Conservation (phyloP, 1,140 invertebrate species). For the Ips nitidus region DNA sequence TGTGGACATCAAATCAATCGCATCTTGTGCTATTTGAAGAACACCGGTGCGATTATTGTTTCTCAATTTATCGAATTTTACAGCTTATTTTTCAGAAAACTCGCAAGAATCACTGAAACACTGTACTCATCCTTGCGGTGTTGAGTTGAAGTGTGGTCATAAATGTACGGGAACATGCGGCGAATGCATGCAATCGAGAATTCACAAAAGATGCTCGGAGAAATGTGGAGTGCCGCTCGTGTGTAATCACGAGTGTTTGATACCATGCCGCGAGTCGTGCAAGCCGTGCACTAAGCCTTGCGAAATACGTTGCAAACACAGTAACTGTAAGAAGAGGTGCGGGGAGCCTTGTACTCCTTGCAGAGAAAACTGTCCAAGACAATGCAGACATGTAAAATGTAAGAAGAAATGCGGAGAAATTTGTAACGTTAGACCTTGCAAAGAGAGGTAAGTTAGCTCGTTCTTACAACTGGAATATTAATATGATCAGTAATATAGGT, state of each 20-base stretch:
- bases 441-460: conserved; percentile 10
- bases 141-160: conserved; percentile 59
- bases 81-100: not conserved
- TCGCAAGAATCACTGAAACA: conserved; percentile 40
- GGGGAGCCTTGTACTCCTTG: conserved; percentile 59
- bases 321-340: conserved; percentile 59
- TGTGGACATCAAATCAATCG: conserved; percentile 54
- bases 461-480: no score
- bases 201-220: conserved; percentile 63
- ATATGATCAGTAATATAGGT: conserved; percentile 2
- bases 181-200: conserved; percentile 60
- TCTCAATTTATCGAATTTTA: not conserved
- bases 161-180: conserved; percentile 62
- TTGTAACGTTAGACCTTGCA: conserved; percentile 54
- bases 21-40: conserved; percentile 34
- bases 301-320: conserved; percentile 60
- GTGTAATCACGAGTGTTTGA: conserved; percentile 68
- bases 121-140: conserved; percentile 56
- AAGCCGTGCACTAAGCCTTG: conserved; percentile 64
- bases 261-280: conserved; percentile 61
- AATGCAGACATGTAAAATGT: conserved; percentile 55
- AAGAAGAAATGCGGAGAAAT: conserved; percentile 57
- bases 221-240: conserved; percentile 61
- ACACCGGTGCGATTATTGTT: conserved; percentile 2
- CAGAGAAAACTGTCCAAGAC: conserved; percentile 53